These are phyloP conservation scores for Orientallactaga bullata DNA, from an alignment of 2,113 vertebrate species.

Conservation along the genomic window DNA sequence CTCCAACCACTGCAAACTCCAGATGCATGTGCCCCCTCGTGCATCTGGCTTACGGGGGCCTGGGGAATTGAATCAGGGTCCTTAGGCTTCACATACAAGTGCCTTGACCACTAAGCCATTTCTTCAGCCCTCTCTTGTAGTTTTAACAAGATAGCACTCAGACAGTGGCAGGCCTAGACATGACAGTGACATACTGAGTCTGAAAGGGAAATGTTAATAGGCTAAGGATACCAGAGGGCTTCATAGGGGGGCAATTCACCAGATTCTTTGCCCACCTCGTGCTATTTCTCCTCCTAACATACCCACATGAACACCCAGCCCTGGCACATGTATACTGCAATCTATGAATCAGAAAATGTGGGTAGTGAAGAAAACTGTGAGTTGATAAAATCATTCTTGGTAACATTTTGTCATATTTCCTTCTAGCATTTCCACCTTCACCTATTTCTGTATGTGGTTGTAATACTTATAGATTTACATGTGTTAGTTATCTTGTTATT, in stretches of 20 bases:
- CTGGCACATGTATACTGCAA: background rate
- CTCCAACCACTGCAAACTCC: too few species aligned
- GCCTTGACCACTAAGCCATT: too few species aligned
- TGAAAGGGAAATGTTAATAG: background rate
- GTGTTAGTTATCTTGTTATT: background rate
- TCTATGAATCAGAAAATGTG: background rate
- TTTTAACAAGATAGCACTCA: constrained; percentile 37
- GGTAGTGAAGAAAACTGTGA: background rate
- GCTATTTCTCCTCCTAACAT: background rate
- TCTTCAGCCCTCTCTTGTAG: background rate
- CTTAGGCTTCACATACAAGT: too few species aligned
- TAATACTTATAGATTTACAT: background rate
- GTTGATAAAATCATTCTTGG: background rate
- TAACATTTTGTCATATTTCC: background rate
- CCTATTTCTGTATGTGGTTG: background rate
- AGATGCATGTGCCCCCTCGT: too few species aligned
- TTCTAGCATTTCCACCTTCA: background rate
- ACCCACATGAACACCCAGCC: background rate
- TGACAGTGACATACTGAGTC: background rate
- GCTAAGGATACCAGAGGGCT: background rate
- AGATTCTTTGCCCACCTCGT: background rate
- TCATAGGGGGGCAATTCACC: background rate
- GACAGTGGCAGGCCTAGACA: background rate
- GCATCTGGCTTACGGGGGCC: too few species aligned
- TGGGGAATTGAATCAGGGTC: too few species aligned